Evolutionary conservation across 1,140 invertebrate species (phyloP).

Genomic region (Apis dorsata): DNA sequence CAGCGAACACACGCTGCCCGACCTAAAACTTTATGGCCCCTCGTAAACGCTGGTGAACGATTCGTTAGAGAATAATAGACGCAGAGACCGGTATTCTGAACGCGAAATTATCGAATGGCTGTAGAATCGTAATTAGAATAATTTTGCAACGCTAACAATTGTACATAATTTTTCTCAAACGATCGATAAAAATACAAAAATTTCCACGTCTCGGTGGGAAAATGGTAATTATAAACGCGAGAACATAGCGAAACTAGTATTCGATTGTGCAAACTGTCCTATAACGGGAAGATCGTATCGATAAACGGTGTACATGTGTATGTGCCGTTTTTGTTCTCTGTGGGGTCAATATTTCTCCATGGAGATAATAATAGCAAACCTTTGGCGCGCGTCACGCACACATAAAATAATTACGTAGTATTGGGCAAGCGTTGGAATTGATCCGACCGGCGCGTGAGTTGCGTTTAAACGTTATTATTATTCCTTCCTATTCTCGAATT

Average conservation of each 20-base stretch:
- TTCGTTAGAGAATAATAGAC: slow-evolving; percentile 14
- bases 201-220: not conserved
- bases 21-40: not conserved
- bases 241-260: slow-evolving; percentile 3
- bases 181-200: slow-evolving; percentile 9
- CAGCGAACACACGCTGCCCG: not conserved
- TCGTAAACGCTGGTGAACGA: slow-evolving; percentile 16
- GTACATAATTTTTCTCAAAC: not conserved
- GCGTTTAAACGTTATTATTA: slow-evolving; percentile 4
- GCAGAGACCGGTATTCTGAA: not conserved
- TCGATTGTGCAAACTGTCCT: slow-evolving; percentile 13
- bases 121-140: not conserved
- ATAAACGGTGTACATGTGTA: not conserved
- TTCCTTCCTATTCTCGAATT: not conserved
- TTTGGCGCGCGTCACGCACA: slow-evolving; percentile 41
- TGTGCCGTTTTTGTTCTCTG: slow-evolving; percentile 22
- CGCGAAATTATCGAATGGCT: slow-evolving; percentile 3
- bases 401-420: slow-evolving; percentile 49
- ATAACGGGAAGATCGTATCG: slow-evolving; percentile 19
- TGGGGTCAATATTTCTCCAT: slow-evolving; percentile 50
- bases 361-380: slow-evolving; percentile 45
- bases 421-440: slow-evolving; percentile 46
- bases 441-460: slow-evolving; percentile 20
- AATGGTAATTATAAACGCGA: slow-evolving; percentile 23
- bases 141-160: slow-evolving; percentile 2